phyloP scores from a whole-genome alignment of 2,113 vertebrate species.

The Camelus bactrianus region DNA sequence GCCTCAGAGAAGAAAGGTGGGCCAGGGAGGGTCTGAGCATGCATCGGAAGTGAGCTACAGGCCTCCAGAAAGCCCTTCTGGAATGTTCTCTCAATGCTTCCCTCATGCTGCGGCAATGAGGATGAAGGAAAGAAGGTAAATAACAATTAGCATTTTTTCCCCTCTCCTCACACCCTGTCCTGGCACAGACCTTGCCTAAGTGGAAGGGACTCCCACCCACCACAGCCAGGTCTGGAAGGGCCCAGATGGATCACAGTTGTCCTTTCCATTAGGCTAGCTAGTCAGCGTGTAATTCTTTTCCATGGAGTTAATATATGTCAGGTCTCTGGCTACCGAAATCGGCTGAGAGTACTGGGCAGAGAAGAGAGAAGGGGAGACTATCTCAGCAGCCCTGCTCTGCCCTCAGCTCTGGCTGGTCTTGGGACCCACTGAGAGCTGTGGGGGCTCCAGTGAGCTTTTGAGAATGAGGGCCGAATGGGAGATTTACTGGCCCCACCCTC shows the following conservation, averaged over 20 bases:
- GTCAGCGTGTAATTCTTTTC: not conserved
- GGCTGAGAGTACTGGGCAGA: not conserved
- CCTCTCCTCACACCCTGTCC: not conserved
- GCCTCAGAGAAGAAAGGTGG: not conserved
- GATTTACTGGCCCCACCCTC: not conserved
- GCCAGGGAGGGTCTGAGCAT: not conserved
- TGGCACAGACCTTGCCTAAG: not conserved
- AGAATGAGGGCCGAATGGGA: not conserved
- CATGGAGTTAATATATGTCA: not conserved
- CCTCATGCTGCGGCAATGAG: not conserved
- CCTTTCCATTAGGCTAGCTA: not conserved
- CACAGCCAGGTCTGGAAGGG: not conserved
- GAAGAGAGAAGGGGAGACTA: not conserved
- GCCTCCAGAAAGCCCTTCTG: conserved; percentile 13
- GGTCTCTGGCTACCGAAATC: not conserved
- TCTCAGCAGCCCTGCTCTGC: not conserved
- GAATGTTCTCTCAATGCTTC: not conserved
- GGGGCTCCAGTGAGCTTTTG: not conserved
- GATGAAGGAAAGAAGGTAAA: not conserved
- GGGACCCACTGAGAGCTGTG: not conserved
- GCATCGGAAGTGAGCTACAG: not conserved
- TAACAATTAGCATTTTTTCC: no score
- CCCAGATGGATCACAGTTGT: not conserved
- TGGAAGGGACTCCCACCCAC: not conserved
- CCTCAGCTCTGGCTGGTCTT: not conserved